These are phyloP conservation scores for Spodoptera exigua DNA, from an alignment of 2,888 invertebrate species.

Conservation along the genomic window DNA sequence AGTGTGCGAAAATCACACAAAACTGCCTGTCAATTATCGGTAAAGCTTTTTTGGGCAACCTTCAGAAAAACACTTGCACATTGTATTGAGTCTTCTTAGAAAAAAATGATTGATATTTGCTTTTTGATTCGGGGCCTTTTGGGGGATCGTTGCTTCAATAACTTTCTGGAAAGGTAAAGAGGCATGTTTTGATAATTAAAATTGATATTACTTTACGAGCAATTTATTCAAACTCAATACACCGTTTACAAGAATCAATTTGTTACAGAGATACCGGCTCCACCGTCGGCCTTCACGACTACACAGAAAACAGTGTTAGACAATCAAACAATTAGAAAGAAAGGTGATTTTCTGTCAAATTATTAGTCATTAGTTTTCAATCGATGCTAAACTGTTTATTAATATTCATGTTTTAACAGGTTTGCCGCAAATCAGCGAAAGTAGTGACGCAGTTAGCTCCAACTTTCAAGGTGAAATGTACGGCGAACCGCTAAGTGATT, in stretches of 20 bases:
- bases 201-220: too few species aligned
- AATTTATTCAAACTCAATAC: too few species aligned
- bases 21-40: constrained; percentile 57
- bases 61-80: constrained; percentile 13
- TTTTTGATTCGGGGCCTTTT: constrained; percentile 4
- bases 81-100: constrained; percentile 9
- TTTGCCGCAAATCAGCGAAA: constrained; percentile 74
- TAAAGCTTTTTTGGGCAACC: constrained; percentile 52
- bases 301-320: constrained; percentile 81
- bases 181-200: too few species aligned
- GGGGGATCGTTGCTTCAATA: not conserved
- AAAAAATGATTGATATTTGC: constrained; percentile 1
- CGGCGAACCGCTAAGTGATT: constrained; percentile 83
- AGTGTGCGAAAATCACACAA: constrained; percentile 59
- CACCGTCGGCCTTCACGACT: constrained; percentile 93
- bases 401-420: constrained; percentile 66
- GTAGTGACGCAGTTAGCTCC: constrained; percentile 82
- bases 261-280: constrained; percentile 94
- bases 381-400: constrained; percentile 19
- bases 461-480: constrained; percentile 85
- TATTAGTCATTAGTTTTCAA: constrained; percentile 1
- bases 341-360: constrained; percentile 68
- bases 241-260: not conserved
- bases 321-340: constrained; percentile 84
- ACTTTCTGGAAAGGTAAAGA: not conserved